Conservation (phyloP, 2,113 vertebrate genomes). For the Peucedramus taeniatus region DNA sequence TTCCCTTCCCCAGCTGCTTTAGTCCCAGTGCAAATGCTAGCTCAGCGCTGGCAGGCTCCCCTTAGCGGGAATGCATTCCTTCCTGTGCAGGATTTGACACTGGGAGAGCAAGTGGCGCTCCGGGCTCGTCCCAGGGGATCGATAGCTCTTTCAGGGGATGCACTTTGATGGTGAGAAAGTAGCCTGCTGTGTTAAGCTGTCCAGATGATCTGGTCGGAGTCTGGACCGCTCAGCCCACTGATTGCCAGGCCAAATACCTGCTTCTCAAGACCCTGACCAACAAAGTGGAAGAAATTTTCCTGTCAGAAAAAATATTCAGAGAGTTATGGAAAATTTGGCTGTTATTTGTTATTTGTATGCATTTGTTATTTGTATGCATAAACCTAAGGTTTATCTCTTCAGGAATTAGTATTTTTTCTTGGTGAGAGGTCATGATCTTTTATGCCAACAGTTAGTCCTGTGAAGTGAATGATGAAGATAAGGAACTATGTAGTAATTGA, state of each 20-base stretch:
- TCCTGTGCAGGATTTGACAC: slow-evolving; percentile 9
- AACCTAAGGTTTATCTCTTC: background rate
- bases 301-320: background rate
- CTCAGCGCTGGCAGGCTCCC: slow-evolving; percentile 31
- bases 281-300: background rate
- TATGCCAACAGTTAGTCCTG: background rate
- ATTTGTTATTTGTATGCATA: background rate
- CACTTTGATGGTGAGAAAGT: slow-evolving; percentile 59
- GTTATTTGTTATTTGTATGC: background rate
- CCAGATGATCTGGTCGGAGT: slow-evolving; percentile 25
- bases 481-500: background rate
- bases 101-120: background rate
- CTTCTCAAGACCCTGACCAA: background rate
- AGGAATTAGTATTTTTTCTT: background rate
- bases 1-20: slow-evolving; percentile 21
- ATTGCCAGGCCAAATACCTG: background rate
- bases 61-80: background rate
- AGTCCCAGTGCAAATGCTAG: slow-evolving; percentile 48
- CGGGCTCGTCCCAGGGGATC: slow-evolving; percentile 33
- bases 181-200: slow-evolving; percentile 53
- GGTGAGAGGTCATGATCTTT: background rate
- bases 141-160: slow-evolving; percentile 53
- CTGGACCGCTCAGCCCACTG: background rate
- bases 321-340: background rate
- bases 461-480: background rate